phyloP scores from a whole-genome alignment of 1,140 invertebrate species.

The Hesperophylax magnus region DNA sequence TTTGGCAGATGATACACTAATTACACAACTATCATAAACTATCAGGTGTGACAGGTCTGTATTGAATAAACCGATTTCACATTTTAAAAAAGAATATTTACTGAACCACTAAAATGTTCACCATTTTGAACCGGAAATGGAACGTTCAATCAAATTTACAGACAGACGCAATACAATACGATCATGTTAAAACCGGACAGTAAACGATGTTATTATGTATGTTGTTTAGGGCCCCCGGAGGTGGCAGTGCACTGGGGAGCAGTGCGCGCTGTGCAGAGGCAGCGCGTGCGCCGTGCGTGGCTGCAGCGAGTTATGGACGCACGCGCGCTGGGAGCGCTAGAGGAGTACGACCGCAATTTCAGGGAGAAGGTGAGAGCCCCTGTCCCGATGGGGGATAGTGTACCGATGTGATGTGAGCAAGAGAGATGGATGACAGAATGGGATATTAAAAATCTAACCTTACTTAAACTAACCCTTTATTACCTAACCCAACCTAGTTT shows the following conservation, averaged over 20 bases:
- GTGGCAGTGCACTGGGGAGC: conserved; percentile 26
- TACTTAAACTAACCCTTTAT: no score
- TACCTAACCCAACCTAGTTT: neutral
- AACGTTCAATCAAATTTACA: neutral
- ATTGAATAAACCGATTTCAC: no score
- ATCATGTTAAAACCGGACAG: neutral
- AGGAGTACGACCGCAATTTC: neutral
- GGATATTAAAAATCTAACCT: neutral
- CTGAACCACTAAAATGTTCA: no score
- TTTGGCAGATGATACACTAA: no score
- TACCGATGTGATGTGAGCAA: neutral
- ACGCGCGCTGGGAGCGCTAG: neutral
- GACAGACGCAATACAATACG: neutral
- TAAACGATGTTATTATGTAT: neutral
- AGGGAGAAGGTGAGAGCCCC: neutral
- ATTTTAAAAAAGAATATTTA: no score
- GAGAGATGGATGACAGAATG: neutral
- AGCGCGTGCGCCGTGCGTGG: conserved; percentile 10
- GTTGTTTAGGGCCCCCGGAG: neutral
- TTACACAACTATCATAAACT: no score
- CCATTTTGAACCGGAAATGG: no score
- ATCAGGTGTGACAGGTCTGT: no score
- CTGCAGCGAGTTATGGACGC: conserved; percentile 11
- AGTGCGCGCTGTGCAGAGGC: conserved; percentile 29
- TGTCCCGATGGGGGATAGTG: no score